Evolutionary conservation across 2,113 vertebrate species (phyloP).

Genomic region (Emydocephalus ijimae): DNA sequence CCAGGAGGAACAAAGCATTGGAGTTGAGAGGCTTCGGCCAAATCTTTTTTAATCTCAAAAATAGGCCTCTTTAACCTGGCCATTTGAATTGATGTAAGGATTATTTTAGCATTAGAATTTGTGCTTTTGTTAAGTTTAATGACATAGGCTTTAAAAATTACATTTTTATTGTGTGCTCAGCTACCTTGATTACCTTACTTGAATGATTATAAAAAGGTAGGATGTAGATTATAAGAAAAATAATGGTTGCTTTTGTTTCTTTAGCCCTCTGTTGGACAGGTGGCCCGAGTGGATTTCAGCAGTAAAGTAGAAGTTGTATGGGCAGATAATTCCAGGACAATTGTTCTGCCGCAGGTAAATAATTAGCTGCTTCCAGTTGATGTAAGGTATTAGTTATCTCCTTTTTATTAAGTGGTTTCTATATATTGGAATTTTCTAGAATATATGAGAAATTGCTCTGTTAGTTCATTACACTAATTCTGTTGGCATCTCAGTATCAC

Average conservation of each 20-base stretch:
- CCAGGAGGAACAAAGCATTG: background rate
- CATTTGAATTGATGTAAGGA: background rate
- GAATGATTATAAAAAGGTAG: background rate
- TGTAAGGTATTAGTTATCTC: rapidly evolving
- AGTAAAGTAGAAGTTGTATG: slow-evolving; percentile 98
- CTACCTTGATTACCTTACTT: background rate
- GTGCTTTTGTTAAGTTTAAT: background rate
- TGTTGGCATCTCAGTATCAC: background rate
- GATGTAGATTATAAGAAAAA: background rate
- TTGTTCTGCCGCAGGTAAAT: slow-evolving; percentile 91
- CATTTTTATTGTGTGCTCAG: background rate
- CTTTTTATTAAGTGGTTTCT: background rate
- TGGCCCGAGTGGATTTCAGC: slow-evolving; percentile 92
- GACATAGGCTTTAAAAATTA: background rate
- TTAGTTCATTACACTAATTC: background rate
- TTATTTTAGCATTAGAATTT: background rate
- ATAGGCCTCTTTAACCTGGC: background rate
- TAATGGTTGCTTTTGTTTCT: slow-evolving; percentile 23
- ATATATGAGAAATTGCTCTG: background rate
- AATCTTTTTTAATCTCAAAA: background rate
- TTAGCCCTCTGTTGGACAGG: slow-evolving; percentile 92
- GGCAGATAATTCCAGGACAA: slow-evolving; percentile 93
- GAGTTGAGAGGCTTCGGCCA: background rate
- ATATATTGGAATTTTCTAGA: background rate
- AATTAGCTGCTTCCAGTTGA: slow-evolving; percentile 25